Conservation (phyloP, 2,888 invertebrate species). For the Archaeoteleia sp. region DNA sequence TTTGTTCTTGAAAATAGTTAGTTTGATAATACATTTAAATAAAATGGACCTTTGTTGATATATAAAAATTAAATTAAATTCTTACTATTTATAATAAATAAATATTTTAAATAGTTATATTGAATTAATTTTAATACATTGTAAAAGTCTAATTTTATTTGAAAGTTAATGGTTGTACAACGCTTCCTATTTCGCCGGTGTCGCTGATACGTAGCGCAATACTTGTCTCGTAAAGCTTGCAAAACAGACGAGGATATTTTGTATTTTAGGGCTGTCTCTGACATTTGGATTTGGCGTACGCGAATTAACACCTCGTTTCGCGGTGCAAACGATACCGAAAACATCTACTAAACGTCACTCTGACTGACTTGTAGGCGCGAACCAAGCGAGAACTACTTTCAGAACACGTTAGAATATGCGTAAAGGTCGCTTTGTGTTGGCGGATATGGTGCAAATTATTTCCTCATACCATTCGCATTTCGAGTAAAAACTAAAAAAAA, state of each 20-base stretch:
- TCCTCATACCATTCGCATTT: too few species aligned
- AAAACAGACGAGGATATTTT: slow-evolving; percentile 16
- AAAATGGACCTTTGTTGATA: too few species aligned
- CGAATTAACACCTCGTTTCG: slow-evolving; percentile 55
- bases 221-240: slow-evolving; percentile 20
- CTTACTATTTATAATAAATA: too few species aligned
- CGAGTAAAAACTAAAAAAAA: too few species aligned
- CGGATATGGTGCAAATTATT: slow-evolving; percentile 16
- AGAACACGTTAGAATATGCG: slow-evolving; percentile 1
- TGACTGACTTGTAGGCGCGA: slow-evolving; percentile 19
- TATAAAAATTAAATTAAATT: too few species aligned
- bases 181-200: not conserved
- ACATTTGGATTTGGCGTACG: slow-evolving; percentile 16
- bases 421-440: slow-evolving; percentile 7
- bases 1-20: too few species aligned
- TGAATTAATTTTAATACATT: too few species aligned
- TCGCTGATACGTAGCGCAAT: slow-evolving; percentile 1
- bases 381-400: slow-evolving; percentile 22
- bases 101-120: too few species aligned
- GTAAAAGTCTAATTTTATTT: not conserved
- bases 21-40: too few species aligned
- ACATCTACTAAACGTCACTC: slow-evolving; percentile 54
- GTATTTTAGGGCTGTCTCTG: slow-evolving; percentile 11
- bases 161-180: not conserved
- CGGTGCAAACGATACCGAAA: slow-evolving; percentile 49